Percentiles rank a stretch among this genome's conserved stretches.
Conservation (phyloP, 2,797 vertebrate genomes). For the Merluccius polli region DNA sequence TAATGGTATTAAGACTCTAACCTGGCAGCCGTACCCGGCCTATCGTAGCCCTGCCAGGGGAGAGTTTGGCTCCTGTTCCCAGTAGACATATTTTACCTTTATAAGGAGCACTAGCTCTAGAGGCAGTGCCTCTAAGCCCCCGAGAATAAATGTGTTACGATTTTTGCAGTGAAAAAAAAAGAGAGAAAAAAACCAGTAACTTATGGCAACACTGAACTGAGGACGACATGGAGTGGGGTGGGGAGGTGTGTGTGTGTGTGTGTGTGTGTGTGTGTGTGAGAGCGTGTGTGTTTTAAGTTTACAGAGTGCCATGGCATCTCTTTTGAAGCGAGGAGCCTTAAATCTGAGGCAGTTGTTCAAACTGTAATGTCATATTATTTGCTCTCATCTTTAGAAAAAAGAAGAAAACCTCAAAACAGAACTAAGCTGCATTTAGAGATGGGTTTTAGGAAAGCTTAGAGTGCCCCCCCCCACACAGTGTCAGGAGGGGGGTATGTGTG, state of each 20-base stretch:
- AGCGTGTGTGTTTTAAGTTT: constrained; percentile 26
- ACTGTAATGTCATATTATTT: constrained; percentile 44
- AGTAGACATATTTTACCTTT: constrained; percentile 74
- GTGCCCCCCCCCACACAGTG: constrained; percentile 27
- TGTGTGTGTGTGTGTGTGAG: background rate
- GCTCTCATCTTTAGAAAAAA: constrained; percentile 25
- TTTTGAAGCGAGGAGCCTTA: constrained; percentile 32
- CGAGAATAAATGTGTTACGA: constrained; percentile 50
- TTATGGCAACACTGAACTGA: constrained; percentile 33
- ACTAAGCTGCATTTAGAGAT: constrained; percentile 40
- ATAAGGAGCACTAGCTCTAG: constrained; percentile 65
- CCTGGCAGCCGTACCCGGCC: constrained; percentile 48
- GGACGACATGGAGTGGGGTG: constrained; percentile 23
- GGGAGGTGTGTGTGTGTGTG: constrained; percentile 7
- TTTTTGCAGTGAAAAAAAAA: constrained; percentile 41
- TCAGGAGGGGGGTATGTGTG: constrained; percentile 16
- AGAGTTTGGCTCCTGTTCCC: constrained; percentile 38
- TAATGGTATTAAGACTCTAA: constrained; percentile 41
- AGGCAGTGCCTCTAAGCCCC: constrained; percentile 30
- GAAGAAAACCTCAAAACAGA: background rate
- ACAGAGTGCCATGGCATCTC: constrained; percentile 32
- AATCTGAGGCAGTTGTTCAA: constrained; percentile 41
- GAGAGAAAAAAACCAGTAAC: constrained; percentile 14
- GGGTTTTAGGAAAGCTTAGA: constrained; percentile 38
- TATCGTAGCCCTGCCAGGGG: constrained; percentile 43